Percentiles rank a stretch among this genome's conserved stretches.
Evolutionary conservation across 1,140 invertebrate species (phyloP).

Genomic region (Drosophila carrolli): DNA sequence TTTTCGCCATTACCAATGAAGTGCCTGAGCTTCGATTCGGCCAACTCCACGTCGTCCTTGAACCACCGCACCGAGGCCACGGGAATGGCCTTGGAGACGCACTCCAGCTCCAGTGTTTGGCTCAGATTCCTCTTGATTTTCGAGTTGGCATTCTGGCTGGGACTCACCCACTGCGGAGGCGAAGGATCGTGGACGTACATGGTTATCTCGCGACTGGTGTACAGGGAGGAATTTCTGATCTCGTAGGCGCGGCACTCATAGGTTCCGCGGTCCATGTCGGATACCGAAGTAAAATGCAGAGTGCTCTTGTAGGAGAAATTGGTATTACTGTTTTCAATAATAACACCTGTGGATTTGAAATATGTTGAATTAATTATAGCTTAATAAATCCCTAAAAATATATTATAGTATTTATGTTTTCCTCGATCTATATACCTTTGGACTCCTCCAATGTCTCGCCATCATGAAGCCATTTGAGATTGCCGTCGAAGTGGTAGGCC

Average conservation of each 20-base stretch:
- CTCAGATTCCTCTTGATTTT: conserved; percentile 80
- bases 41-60: conserved; percentile 75
- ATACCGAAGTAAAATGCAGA: conserved; percentile 57
- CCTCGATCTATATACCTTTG: too few relatives aligned
- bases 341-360: conserved; percentile 30
- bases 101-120: conserved; percentile 80
- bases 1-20: conserved; percentile 84
- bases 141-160: conserved; percentile 65
- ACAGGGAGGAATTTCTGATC: conserved; percentile 26
- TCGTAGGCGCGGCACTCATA: conserved; percentile 73
- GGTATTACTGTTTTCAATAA: conserved; percentile 35
- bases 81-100: conserved; percentile 84
- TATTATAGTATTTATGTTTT: too few relatives aligned
- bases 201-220: conserved; percentile 59
- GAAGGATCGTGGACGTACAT: conserved; percentile 68
- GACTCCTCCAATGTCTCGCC: conserved; percentile 40
- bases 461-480: conserved; percentile 84
- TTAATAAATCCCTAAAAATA: too few relatives aligned
- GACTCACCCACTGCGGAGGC: conserved; percentile 66
- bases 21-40: conserved; percentile 76
- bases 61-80: conserved; percentile 85
- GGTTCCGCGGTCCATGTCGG: conserved; percentile 59
- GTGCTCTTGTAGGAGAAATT: conserved; percentile 71
- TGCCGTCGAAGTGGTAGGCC: conserved; percentile 85
- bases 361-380: too few relatives aligned